A percentile compares a stretch with the other conserved stretches of the same genome.
phyloP scores from a whole-genome alignment of 2,113 vertebrate genomes.

The Ovis canadensis region DNA sequence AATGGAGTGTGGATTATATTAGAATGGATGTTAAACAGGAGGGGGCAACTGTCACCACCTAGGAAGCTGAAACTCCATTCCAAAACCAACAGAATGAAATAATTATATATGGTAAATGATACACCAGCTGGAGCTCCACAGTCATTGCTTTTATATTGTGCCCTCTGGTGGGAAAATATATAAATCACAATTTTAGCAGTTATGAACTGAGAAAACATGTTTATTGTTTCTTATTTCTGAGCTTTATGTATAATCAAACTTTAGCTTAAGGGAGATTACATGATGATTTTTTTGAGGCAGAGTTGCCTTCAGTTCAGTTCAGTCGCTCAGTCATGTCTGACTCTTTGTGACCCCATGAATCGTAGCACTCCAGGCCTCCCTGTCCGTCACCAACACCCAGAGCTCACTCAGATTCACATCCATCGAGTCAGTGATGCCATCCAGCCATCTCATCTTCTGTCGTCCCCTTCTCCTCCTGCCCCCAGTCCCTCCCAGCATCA shows the following conservation, averaged over 20 bases:
- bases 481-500: no score
- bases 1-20: conserved; percentile 1
- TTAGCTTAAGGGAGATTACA: not conserved
- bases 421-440: no score
- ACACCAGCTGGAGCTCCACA: not conserved
- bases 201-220: not conserved
- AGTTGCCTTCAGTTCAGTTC: not conserved
- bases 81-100: not conserved
- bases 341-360: no score
- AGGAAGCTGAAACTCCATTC: not conserved
- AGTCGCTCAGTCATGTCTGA: no score
- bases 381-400: no score
- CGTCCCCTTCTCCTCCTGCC: no score
- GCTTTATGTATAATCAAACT: not conserved
- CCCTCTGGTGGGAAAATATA: conserved; percentile 40
- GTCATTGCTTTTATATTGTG: not conserved
- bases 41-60: not conserved
- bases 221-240: not conserved
- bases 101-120: not conserved
- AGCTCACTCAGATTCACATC: no score
- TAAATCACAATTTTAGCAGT: not conserved
- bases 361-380: no score
- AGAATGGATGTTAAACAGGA: not conserved
- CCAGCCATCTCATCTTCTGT: no score
- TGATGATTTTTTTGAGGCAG: not conserved